phyloP scores from a whole-genome alignment of 2,888 invertebrate genomes.

The Macrophya annulata region DNA sequence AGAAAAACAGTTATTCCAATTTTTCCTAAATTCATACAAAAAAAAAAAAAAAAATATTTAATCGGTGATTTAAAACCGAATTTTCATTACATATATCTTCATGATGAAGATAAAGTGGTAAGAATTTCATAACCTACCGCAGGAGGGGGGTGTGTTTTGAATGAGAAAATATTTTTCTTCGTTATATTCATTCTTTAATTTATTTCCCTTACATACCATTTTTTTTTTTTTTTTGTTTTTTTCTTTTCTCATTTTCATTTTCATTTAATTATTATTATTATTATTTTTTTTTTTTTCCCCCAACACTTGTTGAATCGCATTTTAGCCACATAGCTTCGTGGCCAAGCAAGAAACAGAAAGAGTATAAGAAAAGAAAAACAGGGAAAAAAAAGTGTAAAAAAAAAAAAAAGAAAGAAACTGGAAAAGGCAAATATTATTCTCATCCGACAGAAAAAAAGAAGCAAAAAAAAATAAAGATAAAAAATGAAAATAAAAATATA shows the following conservation, averaged over 20 bases:
- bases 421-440: background rate
- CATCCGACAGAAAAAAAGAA: background rate
- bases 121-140: background rate
- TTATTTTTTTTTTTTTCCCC: background rate
- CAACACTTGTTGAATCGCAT: conserved; percentile 39
- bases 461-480: too few species aligned
- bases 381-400: background rate
- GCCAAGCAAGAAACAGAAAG: background rate
- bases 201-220: background rate
- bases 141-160: background rate
- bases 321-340: background rate
- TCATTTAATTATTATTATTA: background rate
- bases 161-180: conserved; percentile 19
- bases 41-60: background rate
- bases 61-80: background rate
- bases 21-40: background rate
- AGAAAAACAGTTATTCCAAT: background rate
- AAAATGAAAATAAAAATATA: background rate
- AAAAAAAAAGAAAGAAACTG: background rate
- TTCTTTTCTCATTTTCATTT: background rate
- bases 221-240: background rate
- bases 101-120: conserved; percentile 3
- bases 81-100: background rate
- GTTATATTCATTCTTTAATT: conserved; percentile 24
- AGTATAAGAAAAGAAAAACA: background rate